These are phyloP conservation scores for Polylopha cassiicola DNA, from an alignment of 2,888 invertebrate species.

Conservation along the genomic window DNA sequence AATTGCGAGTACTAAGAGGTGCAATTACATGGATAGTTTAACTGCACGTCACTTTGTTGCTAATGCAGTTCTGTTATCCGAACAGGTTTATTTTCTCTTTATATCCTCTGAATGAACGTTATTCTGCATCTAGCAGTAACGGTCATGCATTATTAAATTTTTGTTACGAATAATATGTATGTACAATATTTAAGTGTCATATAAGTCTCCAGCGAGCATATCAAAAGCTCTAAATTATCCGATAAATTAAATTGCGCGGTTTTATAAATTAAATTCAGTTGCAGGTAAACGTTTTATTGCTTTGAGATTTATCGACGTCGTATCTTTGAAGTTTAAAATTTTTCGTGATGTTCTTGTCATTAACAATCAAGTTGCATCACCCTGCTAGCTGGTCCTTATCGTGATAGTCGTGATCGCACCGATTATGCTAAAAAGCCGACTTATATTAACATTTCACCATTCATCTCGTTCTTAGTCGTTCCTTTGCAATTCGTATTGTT, in stretches of 20 bases:
- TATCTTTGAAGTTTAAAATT: not conserved
- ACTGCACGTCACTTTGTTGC: not conserved
- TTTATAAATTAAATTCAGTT: constrained; percentile 3
- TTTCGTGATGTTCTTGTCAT: constrained; percentile 1
- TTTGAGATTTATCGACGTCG: not conserved
- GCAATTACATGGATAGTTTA: not conserved
- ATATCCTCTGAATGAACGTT: too few species aligned
- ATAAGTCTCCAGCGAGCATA: too few species aligned
- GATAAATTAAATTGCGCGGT: constrained; percentile 3
- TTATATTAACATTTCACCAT: too few species aligned
- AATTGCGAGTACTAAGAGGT: constrained; percentile 7
- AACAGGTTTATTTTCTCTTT: not conserved
- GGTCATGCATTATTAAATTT: too few species aligned
- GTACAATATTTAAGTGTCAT: too few species aligned
- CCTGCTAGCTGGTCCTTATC: too few species aligned
- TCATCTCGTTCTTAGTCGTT: too few species aligned
- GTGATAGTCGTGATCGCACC: too few species aligned
- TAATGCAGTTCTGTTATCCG: not conserved
- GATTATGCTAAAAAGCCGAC: too few species aligned
- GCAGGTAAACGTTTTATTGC: not conserved
- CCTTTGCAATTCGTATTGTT: too few species aligned
- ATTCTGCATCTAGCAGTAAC: too few species aligned
- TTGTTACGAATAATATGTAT: too few species aligned
- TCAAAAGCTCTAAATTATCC: constrained; percentile 9
- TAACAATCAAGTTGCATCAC: not conserved